Percentiles rank a stretch among this genome's conserved stretches.
phyloP scores from a whole-genome alignment of 1,140 invertebrate genomes.

The Ectropis grisescens region DNA sequence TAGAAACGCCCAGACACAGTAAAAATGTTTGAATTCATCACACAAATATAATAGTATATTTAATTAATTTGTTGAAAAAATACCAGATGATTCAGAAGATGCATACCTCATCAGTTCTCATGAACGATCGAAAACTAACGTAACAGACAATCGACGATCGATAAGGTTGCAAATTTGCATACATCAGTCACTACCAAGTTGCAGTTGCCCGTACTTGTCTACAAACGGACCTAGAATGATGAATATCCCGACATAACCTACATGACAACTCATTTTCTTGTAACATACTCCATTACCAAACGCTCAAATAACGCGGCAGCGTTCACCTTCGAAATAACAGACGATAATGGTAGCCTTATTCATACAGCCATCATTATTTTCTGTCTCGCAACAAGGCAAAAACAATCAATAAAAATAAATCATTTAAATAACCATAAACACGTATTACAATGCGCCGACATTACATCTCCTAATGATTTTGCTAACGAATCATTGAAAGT shows the following conservation, averaged over 20 bases:
- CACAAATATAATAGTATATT: no score
- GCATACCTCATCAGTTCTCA: no score
- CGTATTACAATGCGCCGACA: slow-evolving; percentile 64
- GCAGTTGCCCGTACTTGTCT: slow-evolving; percentile 34
- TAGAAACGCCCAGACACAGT: no score
- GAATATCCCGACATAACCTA: slow-evolving; percentile 37
- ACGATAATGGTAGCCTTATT: slow-evolving; percentile 59
- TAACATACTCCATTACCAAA: slow-evolving; percentile 56
- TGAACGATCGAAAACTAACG: no score
- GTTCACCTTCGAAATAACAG: slow-evolving; percentile 54
- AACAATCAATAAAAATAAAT: slow-evolving; percentile 71
- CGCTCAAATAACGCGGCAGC: slow-evolving; percentile 55
- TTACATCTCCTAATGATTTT: slow-evolving; percentile 69
- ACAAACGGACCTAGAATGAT: slow-evolving; percentile 36
- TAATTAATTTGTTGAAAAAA: no score
- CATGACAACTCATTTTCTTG: slow-evolving; percentile 66
- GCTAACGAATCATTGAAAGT: slow-evolving; percentile 70
- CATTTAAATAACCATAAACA: slow-evolving; percentile 70
- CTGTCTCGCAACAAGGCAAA: slow-evolving; percentile 67
- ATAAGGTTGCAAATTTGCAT: no score
- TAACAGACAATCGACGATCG: no score
- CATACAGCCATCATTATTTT: slow-evolving; percentile 63
- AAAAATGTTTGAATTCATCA: no score
- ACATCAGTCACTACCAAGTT: slow-evolving; percentile 27
- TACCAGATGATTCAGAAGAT: no score